Evolutionary conservation across 2,797 vertebrate genomes (phyloP).

Genomic region (Glossophaga mutica): DNA sequence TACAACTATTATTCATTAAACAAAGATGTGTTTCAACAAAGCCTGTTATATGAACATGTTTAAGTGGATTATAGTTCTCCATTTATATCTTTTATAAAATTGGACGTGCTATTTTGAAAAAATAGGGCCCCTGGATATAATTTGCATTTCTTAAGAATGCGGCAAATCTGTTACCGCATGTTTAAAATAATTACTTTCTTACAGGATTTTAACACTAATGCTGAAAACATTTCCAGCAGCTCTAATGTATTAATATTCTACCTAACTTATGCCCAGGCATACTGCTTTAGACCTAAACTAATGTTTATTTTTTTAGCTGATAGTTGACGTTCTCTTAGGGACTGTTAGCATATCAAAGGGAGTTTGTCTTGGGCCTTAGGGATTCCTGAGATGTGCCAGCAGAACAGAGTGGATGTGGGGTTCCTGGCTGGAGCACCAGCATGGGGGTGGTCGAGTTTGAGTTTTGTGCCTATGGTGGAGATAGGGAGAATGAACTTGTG

Average conservation of each 20-base stretch:
- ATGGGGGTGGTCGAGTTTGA: not conserved
- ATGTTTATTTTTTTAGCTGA: constrained; percentile 41
- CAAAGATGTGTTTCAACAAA: constrained; percentile 47
- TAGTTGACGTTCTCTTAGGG: constrained; percentile 8
- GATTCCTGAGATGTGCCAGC: not conserved
- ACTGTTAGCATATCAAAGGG: constrained; percentile 5
- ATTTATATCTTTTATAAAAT: constrained; percentile 70
- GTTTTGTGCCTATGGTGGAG: not conserved
- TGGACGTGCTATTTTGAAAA: constrained; percentile 49
- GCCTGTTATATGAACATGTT: constrained; percentile 57
- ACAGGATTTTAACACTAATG: constrained; percentile 42
- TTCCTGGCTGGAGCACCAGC: not conserved
- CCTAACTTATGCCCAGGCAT: constrained; percentile 10
- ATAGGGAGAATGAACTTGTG: not conserved
- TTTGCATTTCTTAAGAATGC: constrained; percentile 68
- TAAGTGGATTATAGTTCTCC: constrained; percentile 63
- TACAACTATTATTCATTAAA: constrained; percentile 44
- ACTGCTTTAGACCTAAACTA: constrained; percentile 40
- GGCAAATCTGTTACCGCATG: constrained; percentile 45
- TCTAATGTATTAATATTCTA: constrained; percentile 37
- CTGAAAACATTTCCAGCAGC: constrained; percentile 38
- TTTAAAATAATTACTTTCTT: constrained; percentile 68
- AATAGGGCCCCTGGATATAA: constrained; percentile 59
- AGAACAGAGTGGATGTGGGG: not conserved
- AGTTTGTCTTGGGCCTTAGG: constrained; percentile 20